Evolutionary conservation across 2,113 vertebrate genomes (phyloP).

Genomic region (Martes martes): DNA sequence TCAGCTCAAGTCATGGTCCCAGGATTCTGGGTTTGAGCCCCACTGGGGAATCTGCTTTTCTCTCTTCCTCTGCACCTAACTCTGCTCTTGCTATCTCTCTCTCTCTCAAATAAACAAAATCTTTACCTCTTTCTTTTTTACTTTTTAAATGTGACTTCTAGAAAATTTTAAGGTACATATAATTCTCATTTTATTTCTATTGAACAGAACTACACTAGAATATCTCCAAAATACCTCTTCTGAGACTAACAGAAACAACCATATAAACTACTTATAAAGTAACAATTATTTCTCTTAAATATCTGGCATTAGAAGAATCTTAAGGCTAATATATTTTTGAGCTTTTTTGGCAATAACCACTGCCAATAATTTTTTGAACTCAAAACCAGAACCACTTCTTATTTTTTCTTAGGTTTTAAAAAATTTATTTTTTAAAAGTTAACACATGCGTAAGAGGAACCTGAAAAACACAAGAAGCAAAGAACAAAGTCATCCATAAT

Average conservation of each 20-base stretch:
- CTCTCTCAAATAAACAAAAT: not conserved
- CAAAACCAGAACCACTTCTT: not conserved
- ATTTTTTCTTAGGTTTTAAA: not conserved
- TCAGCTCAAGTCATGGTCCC: not conserved
- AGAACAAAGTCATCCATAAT: not conserved
- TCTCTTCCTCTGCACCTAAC: not conserved
- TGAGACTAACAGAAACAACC: conserved; percentile 23
- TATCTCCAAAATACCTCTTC: not conserved
- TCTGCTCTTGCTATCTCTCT: not conserved
- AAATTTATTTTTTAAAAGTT: not conserved
- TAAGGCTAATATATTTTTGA: not conserved
- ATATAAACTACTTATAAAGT: not conserved
- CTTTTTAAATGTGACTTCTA: not conserved
- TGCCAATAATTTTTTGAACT: not conserved
- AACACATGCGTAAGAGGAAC: not conserved
- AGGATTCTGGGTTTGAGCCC: not conserved
- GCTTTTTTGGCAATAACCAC: not conserved
- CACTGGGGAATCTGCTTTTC: not conserved
- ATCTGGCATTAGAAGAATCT: not conserved
- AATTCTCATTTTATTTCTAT: not conserved
- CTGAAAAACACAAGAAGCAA: not conserved
- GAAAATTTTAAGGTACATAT: not conserved
- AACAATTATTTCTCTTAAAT: not conserved
- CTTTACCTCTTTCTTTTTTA: not conserved
- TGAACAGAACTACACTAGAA: not conserved